Evolutionary conservation across 1,140 invertebrate species (phyloP).

Genomic region (Brevipalpus yothersi): DNA sequence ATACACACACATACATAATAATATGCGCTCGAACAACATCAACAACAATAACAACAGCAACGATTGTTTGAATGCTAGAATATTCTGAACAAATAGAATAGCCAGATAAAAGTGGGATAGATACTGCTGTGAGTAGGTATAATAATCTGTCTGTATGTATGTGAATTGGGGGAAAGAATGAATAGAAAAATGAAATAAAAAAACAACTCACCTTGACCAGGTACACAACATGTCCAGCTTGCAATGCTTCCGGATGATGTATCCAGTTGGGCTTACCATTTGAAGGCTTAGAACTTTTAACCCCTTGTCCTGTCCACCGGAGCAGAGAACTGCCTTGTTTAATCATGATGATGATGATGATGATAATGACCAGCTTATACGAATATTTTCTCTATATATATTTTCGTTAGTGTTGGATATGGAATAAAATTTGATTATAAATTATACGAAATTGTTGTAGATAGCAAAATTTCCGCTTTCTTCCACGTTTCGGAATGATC

Average conservation of each 20-base stretch:
- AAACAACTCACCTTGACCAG: constrained; percentile 61
- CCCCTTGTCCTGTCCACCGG: constrained; percentile 31
- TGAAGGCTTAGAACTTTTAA: constrained; percentile 18
- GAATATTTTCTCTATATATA: too few relatives aligned
- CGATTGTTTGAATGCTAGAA: neutral
- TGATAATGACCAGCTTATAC: neutral
- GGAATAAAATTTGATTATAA: too few relatives aligned
- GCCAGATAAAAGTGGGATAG: too few relatives aligned
- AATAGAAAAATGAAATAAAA: neutral
- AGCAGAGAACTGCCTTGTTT: constrained; percentile 28
- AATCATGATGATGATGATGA: constrained; percentile 22
- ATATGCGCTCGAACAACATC: too few relatives aligned
- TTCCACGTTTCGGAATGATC: too few relatives aligned
- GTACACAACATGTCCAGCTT: constrained; percentile 82
- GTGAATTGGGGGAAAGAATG: neutral
- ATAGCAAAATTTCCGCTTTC: too few relatives aligned
- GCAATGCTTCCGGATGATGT: constrained; percentile 69
- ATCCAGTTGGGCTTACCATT: constrained; percentile 39
- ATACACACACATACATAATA: too few relatives aligned
- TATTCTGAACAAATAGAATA: neutral
- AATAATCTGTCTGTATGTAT: neutral
- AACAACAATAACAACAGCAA: neutral
- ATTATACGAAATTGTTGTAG: too few relatives aligned
- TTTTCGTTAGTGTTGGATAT: too few relatives aligned
- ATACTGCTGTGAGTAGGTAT: too few relatives aligned